Base-by-base conservation (phyloP, 64 coral and sea anemone species). In the Cladopsammia gracilis region DNA sequence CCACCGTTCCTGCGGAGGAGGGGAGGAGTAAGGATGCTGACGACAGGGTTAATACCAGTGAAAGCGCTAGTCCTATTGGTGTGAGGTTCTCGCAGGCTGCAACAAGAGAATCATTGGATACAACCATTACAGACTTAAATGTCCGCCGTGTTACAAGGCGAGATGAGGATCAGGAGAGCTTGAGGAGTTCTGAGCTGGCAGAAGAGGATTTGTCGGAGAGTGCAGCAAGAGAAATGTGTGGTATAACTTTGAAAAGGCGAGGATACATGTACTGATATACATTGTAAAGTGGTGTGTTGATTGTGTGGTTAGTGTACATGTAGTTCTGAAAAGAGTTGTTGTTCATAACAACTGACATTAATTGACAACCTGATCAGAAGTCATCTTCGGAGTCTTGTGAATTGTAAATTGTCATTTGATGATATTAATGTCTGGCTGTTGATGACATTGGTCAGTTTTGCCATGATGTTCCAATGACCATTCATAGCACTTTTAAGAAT, bases 81-180 rank as follows among this genome's bases (percentile, higher is more conserved):
- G 95, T 96, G 18, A 87, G 91, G 20, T 96, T 96, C 54, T 93
- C 95, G 3, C 69, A 78, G 6, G 34, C 7, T 59, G 64, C 34
- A 14, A 49, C 4, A 42, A 77, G n/a, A 67, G 69, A 70, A 3
- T 57, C 77, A 24, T 25, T 93, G 4, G 87, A 96, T 86, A 88
- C 93, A 24, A 96, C 95, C 22, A 86, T 96, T 62, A 72, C 89
- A 46, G 91, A 90, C 61, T 83, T 96, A 22, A 93, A 96, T 90
- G 95, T 90, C 14, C 91, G 83, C 13, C 71, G 46, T 6, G 24
- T 47, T 25, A 16, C 59, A 52, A 52, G 19, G 20, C 62, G 15
- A 70, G 85, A 79, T 16, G 90, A 96, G 8, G 60, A 58, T 57
- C 62, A 81, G 15, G 26, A 19, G 22, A 84, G 70, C 15, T 34